A percentile compares a stretch with the other conserved stretches of the same genome.
Conservation (phyloP, 2,113 vertebrate genomes). For the Tauraco erythrolophus region DNA sequence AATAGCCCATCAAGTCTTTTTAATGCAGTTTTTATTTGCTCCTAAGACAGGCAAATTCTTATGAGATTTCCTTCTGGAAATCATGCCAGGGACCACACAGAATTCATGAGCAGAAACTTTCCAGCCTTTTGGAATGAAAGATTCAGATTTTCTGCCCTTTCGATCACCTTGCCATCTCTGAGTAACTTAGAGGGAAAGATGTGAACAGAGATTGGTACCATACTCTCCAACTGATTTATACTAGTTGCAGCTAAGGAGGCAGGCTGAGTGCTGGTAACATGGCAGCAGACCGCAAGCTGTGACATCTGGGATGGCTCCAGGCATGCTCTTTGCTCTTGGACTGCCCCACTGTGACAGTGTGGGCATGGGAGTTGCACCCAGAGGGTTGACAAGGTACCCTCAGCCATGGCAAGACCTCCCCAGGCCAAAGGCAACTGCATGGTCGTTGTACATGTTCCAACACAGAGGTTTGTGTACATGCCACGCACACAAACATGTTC, state of each 20-base stretch:
- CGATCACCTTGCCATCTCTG: background rate
- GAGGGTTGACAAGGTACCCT: background rate
- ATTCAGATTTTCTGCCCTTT: background rate
- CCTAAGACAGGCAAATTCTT: background rate
- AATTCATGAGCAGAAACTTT: background rate
- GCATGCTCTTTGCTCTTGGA: background rate
- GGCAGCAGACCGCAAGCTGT: background rate
- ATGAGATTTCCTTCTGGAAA: background rate
- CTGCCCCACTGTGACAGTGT: background rate
- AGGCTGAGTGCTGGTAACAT: background rate
- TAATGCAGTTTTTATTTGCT: background rate
- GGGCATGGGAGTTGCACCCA: too few species aligned
- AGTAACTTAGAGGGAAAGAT: background rate
- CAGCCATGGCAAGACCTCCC: background rate
- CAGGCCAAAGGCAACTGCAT: background rate
- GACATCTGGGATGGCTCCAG: background rate
- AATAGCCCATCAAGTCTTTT: background rate
- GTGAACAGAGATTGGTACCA: background rate
- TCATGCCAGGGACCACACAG: background rate
- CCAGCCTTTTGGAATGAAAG: background rate
- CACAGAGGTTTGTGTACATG: background rate
- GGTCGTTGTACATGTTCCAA: background rate
- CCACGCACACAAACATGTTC: accelerated
- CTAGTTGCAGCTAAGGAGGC: background rate
- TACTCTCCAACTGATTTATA: background rate